phyloP scores from a whole-genome alignment of 2,888 invertebrate species.

The Callyntrura sp. region DNA sequence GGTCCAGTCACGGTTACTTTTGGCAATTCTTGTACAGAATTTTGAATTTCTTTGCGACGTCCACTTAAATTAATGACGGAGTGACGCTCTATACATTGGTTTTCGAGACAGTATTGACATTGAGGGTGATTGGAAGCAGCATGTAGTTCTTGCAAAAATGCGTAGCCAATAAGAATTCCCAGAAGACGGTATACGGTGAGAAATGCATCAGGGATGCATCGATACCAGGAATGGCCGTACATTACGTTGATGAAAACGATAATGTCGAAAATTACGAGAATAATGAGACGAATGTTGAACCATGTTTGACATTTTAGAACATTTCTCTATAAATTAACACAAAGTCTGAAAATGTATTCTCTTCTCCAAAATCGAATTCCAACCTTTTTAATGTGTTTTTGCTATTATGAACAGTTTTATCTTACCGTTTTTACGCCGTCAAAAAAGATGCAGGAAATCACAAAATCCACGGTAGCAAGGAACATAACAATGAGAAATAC shows the following conservation, averaged over 20 bases:
- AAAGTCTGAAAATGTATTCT: too few species aligned
- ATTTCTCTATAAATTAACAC: conserved; percentile 62
- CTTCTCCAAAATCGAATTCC: too few species aligned
- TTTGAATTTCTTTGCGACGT: conserved; percentile 55
- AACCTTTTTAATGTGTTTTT: too few species aligned
- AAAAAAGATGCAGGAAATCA: conserved; percentile 78
- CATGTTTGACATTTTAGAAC: conserved; percentile 72
- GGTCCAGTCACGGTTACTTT: conserved; percentile 61
- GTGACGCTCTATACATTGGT: neutral
- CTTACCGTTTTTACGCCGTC: conserved; percentile 78
- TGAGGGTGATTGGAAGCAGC: neutral
- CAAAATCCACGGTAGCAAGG: conserved; percentile 76
- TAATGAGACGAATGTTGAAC: conserved; percentile 73
- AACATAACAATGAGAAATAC: conserved; percentile 79
- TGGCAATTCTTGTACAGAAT: conserved; percentile 40
- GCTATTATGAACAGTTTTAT: too few species aligned
- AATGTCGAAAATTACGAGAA: conserved; percentile 72
- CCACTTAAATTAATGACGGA: conserved; percentile 56
- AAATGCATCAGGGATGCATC: conserved; percentile 75
- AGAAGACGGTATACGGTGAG: conserved; percentile 71
- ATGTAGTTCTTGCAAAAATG: conserved; percentile 48
- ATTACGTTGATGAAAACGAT: conserved; percentile 75
- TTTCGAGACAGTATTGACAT: conserved; percentile 4
- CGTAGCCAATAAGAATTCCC: conserved; percentile 67
- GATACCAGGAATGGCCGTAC: conserved; percentile 66